These are phyloP conservation scores for Grapholita molesta DNA, from an alignment of 1,140 invertebrate species.

Conservation along the genomic window DNA sequence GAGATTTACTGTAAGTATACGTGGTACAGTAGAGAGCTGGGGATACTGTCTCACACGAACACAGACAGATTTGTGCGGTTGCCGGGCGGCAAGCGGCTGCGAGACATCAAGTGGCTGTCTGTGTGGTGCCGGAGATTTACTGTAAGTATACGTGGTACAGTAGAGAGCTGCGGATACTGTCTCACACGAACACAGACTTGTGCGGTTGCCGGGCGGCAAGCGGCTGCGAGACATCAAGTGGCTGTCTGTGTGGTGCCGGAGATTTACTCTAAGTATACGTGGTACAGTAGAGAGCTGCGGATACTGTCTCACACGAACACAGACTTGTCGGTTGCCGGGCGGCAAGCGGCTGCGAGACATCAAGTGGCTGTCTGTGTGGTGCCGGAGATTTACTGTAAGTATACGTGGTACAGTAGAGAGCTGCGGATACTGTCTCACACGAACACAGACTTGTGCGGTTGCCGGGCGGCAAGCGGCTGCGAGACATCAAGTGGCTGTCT, in stretches of 20 bases:
- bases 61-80: constrained; percentile 90
- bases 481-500: constrained; percentile 92
- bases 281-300: constrained; percentile 91
- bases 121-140: constrained; percentile 94
- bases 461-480: constrained; percentile 88
- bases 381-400: constrained; percentile 92
- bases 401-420: constrained; percentile 83
- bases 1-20: constrained; percentile 89
- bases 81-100: constrained; percentile 88
- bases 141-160: constrained; percentile 83
- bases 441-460: constrained; percentile 89
- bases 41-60: constrained; percentile 86
- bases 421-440: constrained; percentile 87
- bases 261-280: constrained; percentile 88
- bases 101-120: constrained; percentile 92
- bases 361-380: constrained; percentile 94
- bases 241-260: constrained; percentile 93
- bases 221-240: constrained; percentile 92
- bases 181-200: constrained; percentile 88
- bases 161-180: constrained; percentile 89
- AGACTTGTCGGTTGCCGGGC: constrained; percentile 90
- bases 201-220: constrained; percentile 89
- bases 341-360: constrained; percentile 91
- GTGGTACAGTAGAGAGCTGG: constrained; percentile 89
- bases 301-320: constrained; percentile 87